phyloP scores from a whole-genome alignment of 2,797 vertebrate genomes.

The Mormyrus hasselquistii region DNA sequence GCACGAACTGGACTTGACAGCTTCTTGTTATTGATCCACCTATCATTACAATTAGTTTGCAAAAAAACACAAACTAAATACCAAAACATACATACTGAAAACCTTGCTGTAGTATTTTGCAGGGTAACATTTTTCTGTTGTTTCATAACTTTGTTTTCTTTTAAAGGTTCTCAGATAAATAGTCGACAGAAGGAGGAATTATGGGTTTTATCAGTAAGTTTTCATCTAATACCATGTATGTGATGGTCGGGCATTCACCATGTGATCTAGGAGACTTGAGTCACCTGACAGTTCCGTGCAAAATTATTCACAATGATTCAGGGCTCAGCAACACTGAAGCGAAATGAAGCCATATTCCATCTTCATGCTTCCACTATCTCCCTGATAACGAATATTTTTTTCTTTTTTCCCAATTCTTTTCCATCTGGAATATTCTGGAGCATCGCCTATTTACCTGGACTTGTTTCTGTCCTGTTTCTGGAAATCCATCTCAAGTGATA shows the following conservation, averaged over 20 bases:
- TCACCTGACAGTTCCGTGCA: background rate
- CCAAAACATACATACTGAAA: background rate
- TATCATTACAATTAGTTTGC: background rate
- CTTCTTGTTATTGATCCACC: background rate
- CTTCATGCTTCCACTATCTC: background rate
- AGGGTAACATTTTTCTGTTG: background rate
- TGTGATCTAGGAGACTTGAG: background rate
- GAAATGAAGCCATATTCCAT: background rate
- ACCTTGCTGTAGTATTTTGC: background rate
- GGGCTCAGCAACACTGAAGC: background rate
- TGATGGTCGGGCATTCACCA: background rate
- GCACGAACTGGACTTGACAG: background rate
- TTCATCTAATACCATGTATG: background rate
- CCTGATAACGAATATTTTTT: background rate
- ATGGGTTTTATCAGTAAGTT: background rate
- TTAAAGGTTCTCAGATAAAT: background rate
- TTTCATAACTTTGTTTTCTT: background rate
- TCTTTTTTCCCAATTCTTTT: background rate
- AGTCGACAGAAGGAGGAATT: background rate
- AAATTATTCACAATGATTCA: background rate
- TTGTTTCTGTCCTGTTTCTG: background rate
- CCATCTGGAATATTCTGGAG: background rate
- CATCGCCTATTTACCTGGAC: background rate
- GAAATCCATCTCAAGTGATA: background rate
- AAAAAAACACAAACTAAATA: background rate